These are phyloP conservation scores for Turnix velox DNA, from an alignment of 2,113 vertebrate genomes.

Conservation along the genomic window DNA sequence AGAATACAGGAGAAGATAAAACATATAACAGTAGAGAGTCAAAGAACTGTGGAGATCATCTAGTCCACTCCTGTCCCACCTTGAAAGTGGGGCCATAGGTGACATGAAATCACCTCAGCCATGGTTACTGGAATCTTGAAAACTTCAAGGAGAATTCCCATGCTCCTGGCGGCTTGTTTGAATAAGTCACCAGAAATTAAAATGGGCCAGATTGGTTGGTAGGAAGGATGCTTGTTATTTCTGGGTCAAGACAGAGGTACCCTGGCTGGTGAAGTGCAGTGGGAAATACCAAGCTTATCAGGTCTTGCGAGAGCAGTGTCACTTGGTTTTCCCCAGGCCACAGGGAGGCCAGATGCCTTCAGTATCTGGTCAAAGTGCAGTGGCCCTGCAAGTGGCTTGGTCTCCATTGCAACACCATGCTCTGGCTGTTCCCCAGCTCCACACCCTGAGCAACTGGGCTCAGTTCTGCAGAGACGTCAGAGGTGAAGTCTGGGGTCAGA, in stretches of 20 bases:
- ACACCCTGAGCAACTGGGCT: background rate
- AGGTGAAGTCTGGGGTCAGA: background rate
- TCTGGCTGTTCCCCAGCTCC: background rate
- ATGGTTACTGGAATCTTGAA: background rate
- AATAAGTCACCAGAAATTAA: background rate
- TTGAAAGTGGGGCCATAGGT: background rate
- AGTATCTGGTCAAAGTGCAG: background rate
- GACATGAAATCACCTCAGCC: background rate
- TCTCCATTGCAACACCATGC: background rate
- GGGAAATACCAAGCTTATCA: fast-evolving
- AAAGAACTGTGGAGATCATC: background rate
- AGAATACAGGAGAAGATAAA: background rate
- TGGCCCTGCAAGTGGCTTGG: background rate
- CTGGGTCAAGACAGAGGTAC: background rate
- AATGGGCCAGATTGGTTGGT: background rate
- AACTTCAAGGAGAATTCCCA: background rate
- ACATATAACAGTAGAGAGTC: background rate
- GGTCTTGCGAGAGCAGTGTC: background rate
- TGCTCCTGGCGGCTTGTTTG: background rate
- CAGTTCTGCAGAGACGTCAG: background rate
- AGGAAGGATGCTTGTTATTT: background rate
- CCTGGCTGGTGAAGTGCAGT: background rate
- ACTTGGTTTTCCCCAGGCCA: background rate
- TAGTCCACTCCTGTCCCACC: fast-evolving
- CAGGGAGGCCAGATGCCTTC: background rate